Base-by-base conservation (phyloP, 2,888 invertebrate genomes). In the Anorthoa munda region DNA sequence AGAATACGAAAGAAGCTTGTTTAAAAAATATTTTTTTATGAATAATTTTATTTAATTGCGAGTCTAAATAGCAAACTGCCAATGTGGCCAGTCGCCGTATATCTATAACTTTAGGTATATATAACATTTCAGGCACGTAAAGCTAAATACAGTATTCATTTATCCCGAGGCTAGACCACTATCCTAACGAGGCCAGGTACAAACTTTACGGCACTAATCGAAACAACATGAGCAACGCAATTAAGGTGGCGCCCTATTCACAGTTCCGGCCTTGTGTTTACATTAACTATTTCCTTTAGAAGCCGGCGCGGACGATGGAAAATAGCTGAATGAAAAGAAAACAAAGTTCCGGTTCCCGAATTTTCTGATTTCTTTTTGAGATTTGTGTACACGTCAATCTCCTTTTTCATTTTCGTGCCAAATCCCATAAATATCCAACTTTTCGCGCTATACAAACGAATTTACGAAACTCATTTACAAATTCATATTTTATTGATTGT, bases 121-220 rank as follows among this genome's bases (percentile, higher is more conserved):
- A n/a, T 45, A 45, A 23, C 11, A 4, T 39, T n/a, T 21, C 15
- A 56, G 53, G 2, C 15, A 45, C 26, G 21, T 58, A 23, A 39
- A 68, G 46, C 13, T 45, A 21, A 74, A 68, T 51, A 74, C 48
- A 74, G 55, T 75, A 66, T 75, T 79, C n/a, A 70, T 80, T 68
- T 15, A 61, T 58, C 26, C 17, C 39, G 48, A 12, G 39, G 56
- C 13, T 50, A 65, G 21, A 18, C 17, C 66, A 23, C 55, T n/a
- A 69, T 9, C 7, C n/a, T 64, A 59, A 71, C 21, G 51, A 77
- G 61, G 60, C 23, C 64, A 80, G 63, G 59, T 46, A 64, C 46
- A 59, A 79, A 67, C 55, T 56, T 71, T 48, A 71, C 31, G 17
- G 31, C 46, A 18, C 53, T 45, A 75, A 61, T 75, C 58, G 66